Base-by-base conservation (phyloP, 2,113 vertebrate species). In the Tetrax tetrax region DNA sequence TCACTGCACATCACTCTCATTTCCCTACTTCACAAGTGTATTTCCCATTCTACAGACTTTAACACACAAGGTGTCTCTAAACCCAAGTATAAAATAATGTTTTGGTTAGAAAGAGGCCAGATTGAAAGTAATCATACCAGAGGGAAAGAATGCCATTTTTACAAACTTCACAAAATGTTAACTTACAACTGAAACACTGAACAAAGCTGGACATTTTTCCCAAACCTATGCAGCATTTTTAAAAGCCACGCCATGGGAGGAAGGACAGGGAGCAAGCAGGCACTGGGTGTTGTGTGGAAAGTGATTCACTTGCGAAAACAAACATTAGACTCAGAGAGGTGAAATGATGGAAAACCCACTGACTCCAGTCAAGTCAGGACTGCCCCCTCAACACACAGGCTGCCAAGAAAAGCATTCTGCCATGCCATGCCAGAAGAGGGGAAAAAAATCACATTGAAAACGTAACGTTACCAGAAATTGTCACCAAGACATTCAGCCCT, bases 401-500 rank as follows among this genome's bases (percentile, higher is more conserved):
- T 90, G 61, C 66, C 74, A 81, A 89, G 51, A 80, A 90, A 96
- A 92, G 79, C 20, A 0, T 35, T 76, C 51, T 91, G 48, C 27
- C 31, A 37, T n/a, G 61, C 57, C n/a, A 61, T 76, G 15, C 17
- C 64, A 78, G 38, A 76, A 51, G 31, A 53, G 25, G 17, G 3
- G 10, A 8, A 86, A 89, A n/a, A 60, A 19, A 45, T 1, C 24
- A 43, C 0, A 6, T 35, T 68, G 35, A 95, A 74, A 33, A 71
- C 45, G 74, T 28, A 82, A 79, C 27, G 84, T 97, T 98, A 99
- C 99, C 99, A 97, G 99, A 99, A 98, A 99, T 99, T 80, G 99
- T 99, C 97, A 99, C 99, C 93, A 99, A 98, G 51, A 99, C 99
- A 43, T 99, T 99, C 83, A 99, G 98, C 78, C 99, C 99, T 98